Evolutionary conservation across 2,113 vertebrate species (phyloP).

Genomic region (Misgurnus anguillicaudatus): DNA sequence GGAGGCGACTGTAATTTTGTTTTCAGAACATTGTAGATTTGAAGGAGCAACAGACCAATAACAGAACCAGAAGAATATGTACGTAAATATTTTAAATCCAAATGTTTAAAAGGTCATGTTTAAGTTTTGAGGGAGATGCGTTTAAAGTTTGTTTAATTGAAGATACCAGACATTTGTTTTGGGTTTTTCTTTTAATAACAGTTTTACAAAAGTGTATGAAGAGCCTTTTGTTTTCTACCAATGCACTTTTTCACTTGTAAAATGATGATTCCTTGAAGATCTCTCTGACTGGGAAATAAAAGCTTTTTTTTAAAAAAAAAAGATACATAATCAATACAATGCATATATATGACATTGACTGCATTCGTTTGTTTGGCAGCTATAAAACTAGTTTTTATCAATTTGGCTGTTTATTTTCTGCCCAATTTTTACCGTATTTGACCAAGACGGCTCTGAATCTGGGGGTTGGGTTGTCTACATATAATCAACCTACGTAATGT

Average conservation of each 20-base stretch:
- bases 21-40: background rate
- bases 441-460: too few species aligned
- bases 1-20: background rate
- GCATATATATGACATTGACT: too few species aligned
- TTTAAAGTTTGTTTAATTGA: background rate
- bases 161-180: background rate
- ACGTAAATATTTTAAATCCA: background rate
- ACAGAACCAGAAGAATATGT: background rate
- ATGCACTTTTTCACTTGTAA: background rate
- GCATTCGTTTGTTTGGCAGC: too few species aligned
- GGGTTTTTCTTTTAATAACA: background rate
- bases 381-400: too few species aligned
- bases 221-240: slow-evolving; percentile 11
- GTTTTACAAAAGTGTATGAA: slow-evolving; percentile 26
- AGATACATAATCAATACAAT: too few species aligned
- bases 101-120: background rate
- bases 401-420: too few species aligned
- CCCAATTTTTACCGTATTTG: too few species aligned
- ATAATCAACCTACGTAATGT: too few species aligned
- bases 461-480: too few species aligned
- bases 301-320: background rate
- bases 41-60: background rate
- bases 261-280: background rate
- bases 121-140: background rate
- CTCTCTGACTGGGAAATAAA: background rate